These are phyloP conservation scores for Euwallacea fornicatus DNA, from an alignment of 1,140 invertebrate genomes.

Conservation along the genomic window DNA sequence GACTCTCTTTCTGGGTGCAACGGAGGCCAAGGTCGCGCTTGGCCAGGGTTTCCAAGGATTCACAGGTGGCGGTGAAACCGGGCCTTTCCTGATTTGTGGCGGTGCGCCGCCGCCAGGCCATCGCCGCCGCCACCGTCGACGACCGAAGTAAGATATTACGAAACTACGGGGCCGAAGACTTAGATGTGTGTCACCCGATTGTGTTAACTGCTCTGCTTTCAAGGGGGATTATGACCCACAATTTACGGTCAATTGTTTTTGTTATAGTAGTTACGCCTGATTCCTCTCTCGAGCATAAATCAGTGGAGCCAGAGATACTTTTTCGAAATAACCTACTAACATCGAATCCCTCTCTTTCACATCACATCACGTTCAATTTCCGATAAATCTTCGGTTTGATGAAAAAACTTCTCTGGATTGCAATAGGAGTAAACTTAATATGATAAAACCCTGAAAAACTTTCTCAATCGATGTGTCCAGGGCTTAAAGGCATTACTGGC, in stretches of 20 bases:
- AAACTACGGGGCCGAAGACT: background rate
- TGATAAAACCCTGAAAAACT: constrained; percentile 16
- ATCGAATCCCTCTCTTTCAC: background rate
- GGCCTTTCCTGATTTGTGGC: constrained; percentile 21
- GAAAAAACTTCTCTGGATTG: constrained; percentile 3
- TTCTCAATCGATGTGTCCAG: constrained; percentile 15
- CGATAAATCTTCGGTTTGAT: background rate
- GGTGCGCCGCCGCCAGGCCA: constrained; percentile 30
- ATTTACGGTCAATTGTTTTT: background rate
- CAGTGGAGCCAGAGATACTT: background rate
- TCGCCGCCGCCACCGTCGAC: background rate
- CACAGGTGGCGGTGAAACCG: constrained; percentile 36
- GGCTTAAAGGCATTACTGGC: constrained; percentile 14
- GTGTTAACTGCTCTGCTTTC: too few relatives aligned
- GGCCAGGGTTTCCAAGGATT: constrained; percentile 46
- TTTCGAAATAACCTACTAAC: background rate
- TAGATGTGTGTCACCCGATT: too few relatives aligned
- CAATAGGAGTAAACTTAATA: constrained; percentile 12
- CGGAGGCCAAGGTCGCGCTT: constrained; percentile 44
- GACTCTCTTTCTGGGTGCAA: constrained; percentile 24
- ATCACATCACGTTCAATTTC: background rate
- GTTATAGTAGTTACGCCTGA: background rate
- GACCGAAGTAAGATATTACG: background rate
- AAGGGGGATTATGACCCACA: background rate
- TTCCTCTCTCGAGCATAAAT: background rate